A percentile compares a stretch with the other conserved stretches of the same genome.
Conservation (phyloP, 2,888 invertebrate species). For the Caenorhabditis imperialis region DNA sequence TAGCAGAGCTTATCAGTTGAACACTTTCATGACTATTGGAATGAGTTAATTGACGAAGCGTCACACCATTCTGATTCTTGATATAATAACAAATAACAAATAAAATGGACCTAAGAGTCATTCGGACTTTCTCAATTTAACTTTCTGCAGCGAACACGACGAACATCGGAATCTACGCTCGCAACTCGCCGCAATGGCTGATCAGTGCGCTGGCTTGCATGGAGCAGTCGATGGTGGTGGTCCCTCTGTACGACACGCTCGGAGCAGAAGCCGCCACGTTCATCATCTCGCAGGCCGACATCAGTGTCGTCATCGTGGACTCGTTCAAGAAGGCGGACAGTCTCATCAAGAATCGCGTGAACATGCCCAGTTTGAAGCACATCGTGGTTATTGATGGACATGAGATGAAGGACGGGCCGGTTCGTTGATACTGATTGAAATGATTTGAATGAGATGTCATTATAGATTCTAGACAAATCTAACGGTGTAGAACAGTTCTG, state of each 20-base stretch:
- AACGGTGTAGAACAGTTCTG: too few relatives aligned
- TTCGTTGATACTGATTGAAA: conserved; percentile 24
- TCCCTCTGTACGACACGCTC: conserved; percentile 95
- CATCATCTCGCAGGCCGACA: conserved; percentile 76
- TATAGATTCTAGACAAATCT: too few relatives aligned
- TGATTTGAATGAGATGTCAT: too few relatives aligned
- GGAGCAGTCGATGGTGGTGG: conserved; percentile 85
- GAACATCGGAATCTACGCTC: conserved; percentile 92
- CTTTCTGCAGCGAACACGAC: conserved; percentile 82
- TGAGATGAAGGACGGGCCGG: conserved; percentile 37
- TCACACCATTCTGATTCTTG: too few relatives aligned
- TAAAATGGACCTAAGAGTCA: too few relatives aligned
- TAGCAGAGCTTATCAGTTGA: too few relatives aligned
- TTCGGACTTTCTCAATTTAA: too few relatives aligned
- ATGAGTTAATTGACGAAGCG: too few relatives aligned
- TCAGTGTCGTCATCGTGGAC: conserved; percentile 74
- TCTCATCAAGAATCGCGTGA: conserved; percentile 22
- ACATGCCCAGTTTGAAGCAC: conserved; percentile 67
- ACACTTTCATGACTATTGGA: too few relatives aligned
- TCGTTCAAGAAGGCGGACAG: conserved; percentile 50
- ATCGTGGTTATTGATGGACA: conserved; percentile 69
- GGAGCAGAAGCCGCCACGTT: conserved; percentile 94
- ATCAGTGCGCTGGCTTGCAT: conserved; percentile 68
- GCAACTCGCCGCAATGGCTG: conserved; percentile 89
- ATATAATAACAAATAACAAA: too few relatives aligned